Evolutionary conservation across 2,888 invertebrate genomes (phyloP).

Genomic region (Euphydryas editha): DNA sequence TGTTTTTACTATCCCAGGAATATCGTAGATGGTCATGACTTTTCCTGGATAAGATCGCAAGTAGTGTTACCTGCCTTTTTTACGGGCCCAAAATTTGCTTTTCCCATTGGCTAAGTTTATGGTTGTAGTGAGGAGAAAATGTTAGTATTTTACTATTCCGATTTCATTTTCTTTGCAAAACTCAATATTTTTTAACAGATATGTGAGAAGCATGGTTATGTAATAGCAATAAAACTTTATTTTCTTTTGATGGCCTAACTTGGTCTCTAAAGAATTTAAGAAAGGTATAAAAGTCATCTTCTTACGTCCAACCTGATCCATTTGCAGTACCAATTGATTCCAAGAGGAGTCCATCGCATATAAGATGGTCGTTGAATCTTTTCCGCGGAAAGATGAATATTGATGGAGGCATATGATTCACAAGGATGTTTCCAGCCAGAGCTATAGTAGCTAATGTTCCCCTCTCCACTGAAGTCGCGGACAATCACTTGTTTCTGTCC

Average conservation of each 20-base stretch:
- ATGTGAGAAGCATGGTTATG: slow-evolving; percentile 42
- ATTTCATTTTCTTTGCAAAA: neutral
- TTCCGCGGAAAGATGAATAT: neutral
- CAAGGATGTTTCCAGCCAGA: too few relatives aligned
- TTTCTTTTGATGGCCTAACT: slow-evolving; percentile 17
- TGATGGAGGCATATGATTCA: too few relatives aligned
- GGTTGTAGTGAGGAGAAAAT: slow-evolving; percentile 39
- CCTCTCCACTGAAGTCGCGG: too few relatives aligned
- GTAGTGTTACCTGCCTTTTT: slow-evolving; percentile 40
- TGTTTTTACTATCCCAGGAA: slow-evolving; percentile 30
- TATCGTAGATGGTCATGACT: slow-evolving; percentile 37
- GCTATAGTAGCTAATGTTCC: too few relatives aligned
- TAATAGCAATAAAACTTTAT: slow-evolving; percentile 36
- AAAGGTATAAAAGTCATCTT: slow-evolving; percentile 40
- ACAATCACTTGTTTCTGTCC: too few relatives aligned
- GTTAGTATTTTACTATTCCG: slow-evolving; percentile 35
- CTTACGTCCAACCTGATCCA: slow-evolving; percentile 50
- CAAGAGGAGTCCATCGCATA: neutral
- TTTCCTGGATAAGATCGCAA: slow-evolving; percentile 36
- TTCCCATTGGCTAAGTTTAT: slow-evolving; percentile 37
- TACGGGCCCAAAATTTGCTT: slow-evolving; percentile 40
- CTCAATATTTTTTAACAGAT: slow-evolving; percentile 26
- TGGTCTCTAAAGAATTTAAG: slow-evolving; percentile 19
- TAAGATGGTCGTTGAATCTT: neutral
- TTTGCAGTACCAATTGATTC: slow-evolving; percentile 35